Evolutionary conservation across 1,140 invertebrate genomes (phyloP).

Genomic region (Pseudomyrmex gracilis): DNA sequence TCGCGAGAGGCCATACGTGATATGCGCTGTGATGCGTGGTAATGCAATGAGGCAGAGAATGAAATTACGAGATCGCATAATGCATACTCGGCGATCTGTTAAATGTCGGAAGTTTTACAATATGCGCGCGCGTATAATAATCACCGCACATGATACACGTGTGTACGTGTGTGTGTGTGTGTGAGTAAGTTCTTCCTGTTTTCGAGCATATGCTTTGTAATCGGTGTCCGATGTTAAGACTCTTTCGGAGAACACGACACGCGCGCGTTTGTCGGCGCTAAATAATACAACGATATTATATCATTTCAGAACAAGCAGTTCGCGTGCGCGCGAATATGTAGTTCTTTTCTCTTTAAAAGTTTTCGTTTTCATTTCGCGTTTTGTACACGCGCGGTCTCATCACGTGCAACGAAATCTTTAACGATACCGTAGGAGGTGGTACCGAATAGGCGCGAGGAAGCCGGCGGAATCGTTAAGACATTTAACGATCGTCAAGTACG

Average conservation of each 20-base stretch:
- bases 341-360: background rate
- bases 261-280: background rate
- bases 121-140: conserved; percentile 1
- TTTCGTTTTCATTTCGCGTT: background rate
- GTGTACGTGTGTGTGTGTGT: background rate
- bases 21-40: conserved; percentile 19
- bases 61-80: conserved; percentile 42
- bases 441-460: background rate
- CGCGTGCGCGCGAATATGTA: background rate
- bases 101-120: conserved; percentile 33
- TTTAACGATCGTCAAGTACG: conserved; percentile 44
- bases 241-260: background rate
- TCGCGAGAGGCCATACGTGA: background rate
- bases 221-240: conserved; percentile 6
- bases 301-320: background rate
- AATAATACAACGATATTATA: conserved; percentile 19
- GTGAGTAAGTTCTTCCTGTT: conserved; percentile 32
- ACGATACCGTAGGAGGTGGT: background rate
- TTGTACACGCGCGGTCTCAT: background rate
- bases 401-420: conserved; percentile 43
- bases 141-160: background rate
- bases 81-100: conserved; percentile 31
- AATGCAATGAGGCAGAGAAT: conserved; percentile 45
- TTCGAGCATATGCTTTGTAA: conserved; percentile 11
- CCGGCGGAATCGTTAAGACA: conserved; percentile 39